Evolutionary conservation across 2,888 invertebrate species (phyloP).

Genomic region (Deilephila porcellus): DNA sequence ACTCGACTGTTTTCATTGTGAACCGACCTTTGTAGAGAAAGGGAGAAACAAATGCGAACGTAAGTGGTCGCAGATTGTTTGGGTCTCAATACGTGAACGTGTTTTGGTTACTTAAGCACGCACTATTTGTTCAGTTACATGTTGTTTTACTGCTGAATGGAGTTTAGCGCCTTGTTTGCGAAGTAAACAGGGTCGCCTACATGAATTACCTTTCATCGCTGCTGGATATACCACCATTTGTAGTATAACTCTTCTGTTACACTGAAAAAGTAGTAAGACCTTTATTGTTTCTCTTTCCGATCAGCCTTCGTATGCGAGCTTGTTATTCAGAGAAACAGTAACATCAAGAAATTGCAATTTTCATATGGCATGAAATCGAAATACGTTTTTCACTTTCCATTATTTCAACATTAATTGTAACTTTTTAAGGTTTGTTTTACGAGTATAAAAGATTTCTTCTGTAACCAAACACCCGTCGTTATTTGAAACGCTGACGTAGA

Average conservation of each 20-base stretch:
- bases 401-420: too few relatives aligned
- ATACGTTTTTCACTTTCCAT: too few relatives aligned
- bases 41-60: constrained; percentile 43
- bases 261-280: too few relatives aligned
- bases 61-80: constrained; percentile 31
- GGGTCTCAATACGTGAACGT: constrained; percentile 32
- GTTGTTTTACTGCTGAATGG: constrained; percentile 29
- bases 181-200: constrained; percentile 38
- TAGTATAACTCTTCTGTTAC: not conserved
- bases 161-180: constrained; percentile 25
- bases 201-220: not conserved
- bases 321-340: too few relatives aligned
- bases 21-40: constrained; percentile 38
- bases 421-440: too few relatives aligned
- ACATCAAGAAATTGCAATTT: too few relatives aligned
- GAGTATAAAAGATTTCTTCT: too few relatives aligned
- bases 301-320: too few relatives aligned
- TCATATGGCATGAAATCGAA: too few relatives aligned
- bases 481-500: not conserved
- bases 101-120: constrained; percentile 34
- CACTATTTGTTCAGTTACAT: constrained; percentile 31
- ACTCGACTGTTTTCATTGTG: constrained; percentile 48
- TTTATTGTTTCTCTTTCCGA: too few relatives aligned
- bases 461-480: too few relatives aligned
- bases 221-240: not conserved